Evolutionary conservation across 1,140 invertebrate species (phyloP), one percentile per base, ranked within the genome.

Genomic region (Spodoptera frugiperda): DNA sequence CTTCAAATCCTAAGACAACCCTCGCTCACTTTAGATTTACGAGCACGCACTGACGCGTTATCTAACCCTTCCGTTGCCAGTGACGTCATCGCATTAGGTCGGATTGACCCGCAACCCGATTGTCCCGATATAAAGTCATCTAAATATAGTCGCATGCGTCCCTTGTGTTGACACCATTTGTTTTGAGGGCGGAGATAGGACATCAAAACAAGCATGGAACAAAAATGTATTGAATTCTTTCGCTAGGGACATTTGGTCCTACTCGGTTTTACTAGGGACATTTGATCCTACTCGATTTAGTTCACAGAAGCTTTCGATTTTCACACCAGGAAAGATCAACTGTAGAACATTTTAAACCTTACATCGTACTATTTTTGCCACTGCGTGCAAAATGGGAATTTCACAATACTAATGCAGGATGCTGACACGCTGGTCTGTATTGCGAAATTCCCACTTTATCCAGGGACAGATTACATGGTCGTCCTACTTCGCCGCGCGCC

Each of bases 51-150:
- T 33, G 59, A 54, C 59, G 73, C 49, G 63, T 48, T 67, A 55
- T 61, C 70, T 70, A 25, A 73, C 53, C 53, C 75, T 51, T 49
- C 65, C 39, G 54, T 46, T 48, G 19, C 54, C 33, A 5, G 21
- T 80, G 79, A 80, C 79, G 79, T 80, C 79, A 80, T 53, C 71
- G 65, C 76, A 77, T 80, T 80, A 78, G 71, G 46, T 53, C 59
- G 39, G 76, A 80, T 71, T 77, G 72, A 76, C 73, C 77, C 72
- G 70, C 46, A 70, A 48, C 46, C 39, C 59, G 59, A 77, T 79
- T 73, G 78, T 76, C 68, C 67, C 76, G 76, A 75, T 76, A 72
- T 76, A 76, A 49, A 63, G 15, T 49, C 19, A 17, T 39, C 80
- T 76, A 74, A 78, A 81, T 78, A 78, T 81, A 81, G 57, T 59